Conservation (phyloP, 2,797 vertebrate species). For the Eleutherodactylus coqui region DNA sequence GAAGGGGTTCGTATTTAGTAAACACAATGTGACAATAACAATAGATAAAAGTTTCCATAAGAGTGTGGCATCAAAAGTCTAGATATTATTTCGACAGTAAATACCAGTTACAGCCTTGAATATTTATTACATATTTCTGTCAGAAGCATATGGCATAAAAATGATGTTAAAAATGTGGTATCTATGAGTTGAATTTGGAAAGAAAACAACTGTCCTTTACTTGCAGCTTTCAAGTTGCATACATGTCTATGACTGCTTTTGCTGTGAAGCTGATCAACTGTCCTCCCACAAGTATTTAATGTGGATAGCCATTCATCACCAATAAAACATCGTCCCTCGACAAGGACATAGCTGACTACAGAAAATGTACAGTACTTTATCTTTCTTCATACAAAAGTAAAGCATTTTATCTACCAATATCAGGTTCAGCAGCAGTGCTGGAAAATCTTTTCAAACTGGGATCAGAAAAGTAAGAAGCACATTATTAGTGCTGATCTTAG, state of each 20-base stretch:
- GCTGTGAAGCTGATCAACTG: conserved; percentile 61
- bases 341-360: conserved; percentile 64
- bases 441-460: conserved; percentile 42
- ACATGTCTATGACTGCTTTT: conserved; percentile 59
- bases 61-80: background rate
- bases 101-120: background rate
- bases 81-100: background rate
- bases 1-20: background rate
- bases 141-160: background rate
- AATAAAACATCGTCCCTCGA: conserved; percentile 63
- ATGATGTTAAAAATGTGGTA: background rate
- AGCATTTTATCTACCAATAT: conserved; percentile 60
- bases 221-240: conserved; percentile 44
- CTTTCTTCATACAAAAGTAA: conserved; percentile 58
- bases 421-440: conserved; percentile 38
- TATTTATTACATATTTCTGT: background rate
- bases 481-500: conserved; percentile 49
- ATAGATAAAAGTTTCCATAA: background rate
- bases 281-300: conserved; percentile 63
- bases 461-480: conserved; percentile 35
- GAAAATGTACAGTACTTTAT: conserved; percentile 62
- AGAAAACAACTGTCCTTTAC: conserved; percentile 16
- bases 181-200: background rate
- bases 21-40: background rate
- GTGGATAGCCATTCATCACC: conserved; percentile 61